These are phyloP conservation scores for Drosophila leontia DNA, from an alignment of 1,140 invertebrate genomes.

Conservation along the genomic window DNA sequence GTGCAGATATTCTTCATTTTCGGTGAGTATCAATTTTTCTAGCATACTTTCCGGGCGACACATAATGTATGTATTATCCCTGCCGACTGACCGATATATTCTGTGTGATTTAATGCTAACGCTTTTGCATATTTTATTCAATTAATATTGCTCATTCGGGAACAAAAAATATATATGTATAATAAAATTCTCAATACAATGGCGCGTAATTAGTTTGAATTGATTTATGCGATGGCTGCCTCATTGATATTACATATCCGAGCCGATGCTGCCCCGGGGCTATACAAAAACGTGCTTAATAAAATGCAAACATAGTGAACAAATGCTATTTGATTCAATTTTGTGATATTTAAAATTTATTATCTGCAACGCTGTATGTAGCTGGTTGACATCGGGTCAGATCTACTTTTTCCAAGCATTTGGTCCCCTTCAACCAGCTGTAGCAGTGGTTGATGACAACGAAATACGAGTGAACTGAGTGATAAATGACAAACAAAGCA, in stretches of 20 bases:
- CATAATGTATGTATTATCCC: background rate
- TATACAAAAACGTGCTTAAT: constrained; percentile 61
- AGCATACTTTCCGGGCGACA: constrained; percentile 13
- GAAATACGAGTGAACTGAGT: constrained; percentile 25
- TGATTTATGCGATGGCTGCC: constrained; percentile 64
- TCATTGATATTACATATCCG: constrained; percentile 22
- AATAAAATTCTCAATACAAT: constrained; percentile 53
- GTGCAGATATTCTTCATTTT: background rate
- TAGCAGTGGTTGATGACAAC: constrained; percentile 83
- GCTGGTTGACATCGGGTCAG: constrained; percentile 85
- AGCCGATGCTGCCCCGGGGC: constrained; percentile 1
- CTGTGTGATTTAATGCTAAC: constrained; percentile 48
- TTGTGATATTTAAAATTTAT: constrained; percentile 22
- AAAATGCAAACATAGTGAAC: constrained; percentile 66
- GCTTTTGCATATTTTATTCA: constrained; percentile 59
- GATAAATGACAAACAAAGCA: constrained; percentile 4
- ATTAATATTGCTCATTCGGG: constrained; percentile 55
- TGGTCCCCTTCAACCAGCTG: constrained; percentile 85
- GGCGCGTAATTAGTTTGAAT: constrained; percentile 67
- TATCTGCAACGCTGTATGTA: constrained; percentile 81
- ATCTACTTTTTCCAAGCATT: constrained; percentile 76
- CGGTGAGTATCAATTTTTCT: background rate
- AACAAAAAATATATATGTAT: constrained; percentile 8
- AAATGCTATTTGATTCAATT: constrained; percentile 54
- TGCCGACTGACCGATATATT: constrained; percentile 1